Evolutionary conservation across 2,113 vertebrate genomes (phyloP).

Genomic region (Mesocricetus auratus): DNA sequence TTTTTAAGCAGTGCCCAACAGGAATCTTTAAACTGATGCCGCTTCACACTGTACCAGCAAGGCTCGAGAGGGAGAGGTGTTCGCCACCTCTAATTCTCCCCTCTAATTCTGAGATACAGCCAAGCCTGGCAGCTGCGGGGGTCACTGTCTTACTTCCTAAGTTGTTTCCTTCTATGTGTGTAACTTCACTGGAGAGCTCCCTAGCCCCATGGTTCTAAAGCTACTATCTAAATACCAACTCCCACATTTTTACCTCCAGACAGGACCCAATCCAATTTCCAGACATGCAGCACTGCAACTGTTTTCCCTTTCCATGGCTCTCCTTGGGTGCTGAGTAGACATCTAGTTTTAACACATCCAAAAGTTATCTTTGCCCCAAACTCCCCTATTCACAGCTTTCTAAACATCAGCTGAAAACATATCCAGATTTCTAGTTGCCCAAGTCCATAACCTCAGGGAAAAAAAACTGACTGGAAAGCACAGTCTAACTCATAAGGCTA

Average conservation of each 20-base stretch:
- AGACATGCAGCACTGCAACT: not conserved
- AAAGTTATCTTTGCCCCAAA: not conserved
- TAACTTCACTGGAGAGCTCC: not conserved
- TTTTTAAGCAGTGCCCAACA: conserved; percentile 3
- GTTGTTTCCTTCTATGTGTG: not conserved
- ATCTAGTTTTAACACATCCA: not conserved
- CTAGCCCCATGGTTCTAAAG: not conserved
- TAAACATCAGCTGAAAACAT: not conserved
- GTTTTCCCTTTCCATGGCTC: not conserved
- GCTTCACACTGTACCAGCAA: conserved; percentile 8
- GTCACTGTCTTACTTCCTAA: not conserved
- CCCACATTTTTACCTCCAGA: not conserved
- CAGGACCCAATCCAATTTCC: not conserved
- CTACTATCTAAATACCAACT: not conserved
- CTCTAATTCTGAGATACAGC: not conserved
- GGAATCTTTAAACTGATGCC: not conserved
- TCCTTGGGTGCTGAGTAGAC: not conserved
- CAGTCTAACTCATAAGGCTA: not conserved
- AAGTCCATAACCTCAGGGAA: not conserved
- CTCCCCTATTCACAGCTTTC: not conserved
- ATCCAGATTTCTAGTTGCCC: not conserved
- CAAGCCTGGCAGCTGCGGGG: not conserved
- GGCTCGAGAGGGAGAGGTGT: not conserved
- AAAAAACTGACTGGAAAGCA: not conserved
- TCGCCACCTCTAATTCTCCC: not conserved